Evolutionary conservation across 2,113 vertebrate species (phyloP).

Genomic region (Myiopsitta monachus): DNA sequence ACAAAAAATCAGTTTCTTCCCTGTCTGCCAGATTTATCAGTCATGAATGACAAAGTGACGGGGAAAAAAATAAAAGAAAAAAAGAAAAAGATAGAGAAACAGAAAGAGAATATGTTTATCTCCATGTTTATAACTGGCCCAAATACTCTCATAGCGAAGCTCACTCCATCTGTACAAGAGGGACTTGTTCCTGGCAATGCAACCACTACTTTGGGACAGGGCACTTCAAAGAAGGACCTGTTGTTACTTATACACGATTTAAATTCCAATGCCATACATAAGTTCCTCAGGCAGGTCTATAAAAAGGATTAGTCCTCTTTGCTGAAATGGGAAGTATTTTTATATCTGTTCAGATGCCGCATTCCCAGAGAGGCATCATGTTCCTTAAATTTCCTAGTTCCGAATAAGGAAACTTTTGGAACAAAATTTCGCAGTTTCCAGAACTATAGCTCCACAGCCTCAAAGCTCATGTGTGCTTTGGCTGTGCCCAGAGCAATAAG

Average conservation of each 20-base stretch:
- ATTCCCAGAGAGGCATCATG: neutral
- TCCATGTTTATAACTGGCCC: neutral
- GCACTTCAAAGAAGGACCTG: neutral
- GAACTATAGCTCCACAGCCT: neutral
- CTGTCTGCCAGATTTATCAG: conserved; percentile 14
- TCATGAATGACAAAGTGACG: neutral
- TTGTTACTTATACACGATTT: neutral
- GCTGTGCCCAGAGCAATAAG: neutral
- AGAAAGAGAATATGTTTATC: neutral
- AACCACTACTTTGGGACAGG: neutral
- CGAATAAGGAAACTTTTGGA: neutral
- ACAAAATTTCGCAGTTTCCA: neutral
- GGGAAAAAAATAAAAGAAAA: neutral
- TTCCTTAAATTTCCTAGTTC: neutral
- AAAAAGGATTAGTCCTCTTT: neutral
- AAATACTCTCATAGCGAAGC: accelerated
- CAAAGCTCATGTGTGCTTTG: neutral
- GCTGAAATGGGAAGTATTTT: neutral
- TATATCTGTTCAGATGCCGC: neutral
- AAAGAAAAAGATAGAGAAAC: neutral
- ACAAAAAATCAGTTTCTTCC: conserved; percentile 29
- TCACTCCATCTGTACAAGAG: neutral
- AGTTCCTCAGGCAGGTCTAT: neutral
- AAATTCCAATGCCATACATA: neutral
- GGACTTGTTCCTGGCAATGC: neutral